These are phyloP conservation scores for Echinarachnius parma DNA, from an alignment of 53 echinoderm and acorn worm species.

Conservation along the genomic window DNA sequence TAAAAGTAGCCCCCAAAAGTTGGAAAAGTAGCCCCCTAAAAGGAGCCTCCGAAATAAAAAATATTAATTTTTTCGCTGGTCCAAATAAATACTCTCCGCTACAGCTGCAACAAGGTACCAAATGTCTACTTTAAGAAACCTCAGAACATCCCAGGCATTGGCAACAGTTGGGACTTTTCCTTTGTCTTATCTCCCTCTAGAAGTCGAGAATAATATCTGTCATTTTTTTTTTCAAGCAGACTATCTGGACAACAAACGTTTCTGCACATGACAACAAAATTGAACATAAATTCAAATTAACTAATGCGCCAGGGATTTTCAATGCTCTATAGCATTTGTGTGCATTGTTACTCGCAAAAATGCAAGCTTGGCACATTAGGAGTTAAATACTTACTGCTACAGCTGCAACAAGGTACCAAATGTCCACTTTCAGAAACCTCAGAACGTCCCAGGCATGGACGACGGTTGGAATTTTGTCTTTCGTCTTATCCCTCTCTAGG, in stretches of 20 bases:
- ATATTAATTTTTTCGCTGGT: too few species aligned
- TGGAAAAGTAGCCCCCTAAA: too few species aligned
- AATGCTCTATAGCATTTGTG: too few species aligned
- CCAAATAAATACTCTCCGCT: constrained; percentile 51
- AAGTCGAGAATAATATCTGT: constrained; percentile 35
- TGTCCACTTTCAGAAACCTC: constrained; percentile 56
- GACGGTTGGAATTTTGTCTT: constrained; percentile 19
- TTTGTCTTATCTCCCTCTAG: neutral
- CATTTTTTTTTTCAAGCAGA: neutral
- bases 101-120: constrained; percentile 71
- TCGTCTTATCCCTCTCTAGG: constrained; percentile 34
- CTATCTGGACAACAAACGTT: too few species aligned
- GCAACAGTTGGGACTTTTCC: constrained; percentile 24
- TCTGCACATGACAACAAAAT: too few species aligned
- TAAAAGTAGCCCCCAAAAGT: too few species aligned
- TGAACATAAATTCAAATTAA: too few species aligned
- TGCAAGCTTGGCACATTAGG: neutral
- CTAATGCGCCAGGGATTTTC: too few species aligned
- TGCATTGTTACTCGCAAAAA: neutral
- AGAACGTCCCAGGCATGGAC: constrained; percentile 63
- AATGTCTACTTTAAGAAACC: constrained; percentile 57
- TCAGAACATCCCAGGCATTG: constrained; percentile 57
- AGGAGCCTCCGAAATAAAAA: too few species aligned
- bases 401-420: constrained; percentile 66
- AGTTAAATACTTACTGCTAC: constrained; percentile 53